A percentile compares a stretch with the other conserved stretches of the same genome.
These are phyloP conservation scores for Protomyctophum bolini DNA, from an alignment of 2,113 vertebrate species.

Conservation along the genomic window DNA sequence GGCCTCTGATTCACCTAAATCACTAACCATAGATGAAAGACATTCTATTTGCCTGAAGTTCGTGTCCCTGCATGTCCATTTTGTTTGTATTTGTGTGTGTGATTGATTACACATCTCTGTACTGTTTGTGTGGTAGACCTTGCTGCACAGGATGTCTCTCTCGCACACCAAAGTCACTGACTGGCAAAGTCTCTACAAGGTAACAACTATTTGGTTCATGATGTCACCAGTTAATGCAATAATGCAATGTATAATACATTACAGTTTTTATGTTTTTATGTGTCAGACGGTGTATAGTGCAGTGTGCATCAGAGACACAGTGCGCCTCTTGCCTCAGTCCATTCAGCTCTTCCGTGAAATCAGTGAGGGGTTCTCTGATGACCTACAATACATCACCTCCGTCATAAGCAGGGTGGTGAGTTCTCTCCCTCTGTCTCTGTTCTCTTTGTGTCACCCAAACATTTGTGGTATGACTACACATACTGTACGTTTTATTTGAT, in stretches of 20 bases:
- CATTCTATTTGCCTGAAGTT: background rate
- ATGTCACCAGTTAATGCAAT: too few species aligned
- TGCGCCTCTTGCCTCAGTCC: conserved; percentile 83
- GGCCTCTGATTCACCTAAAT: background rate
- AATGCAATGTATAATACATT: background rate
- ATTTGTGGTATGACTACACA: too few species aligned
- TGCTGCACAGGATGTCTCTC: conserved; percentile 91
- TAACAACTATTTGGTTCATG: conserved; percentile 25
- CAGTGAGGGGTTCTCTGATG: conserved; percentile 86
- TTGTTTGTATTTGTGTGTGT: background rate
- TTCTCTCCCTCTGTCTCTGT: background rate
- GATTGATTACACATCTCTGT: conserved; percentile 29
- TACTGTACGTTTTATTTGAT: background rate
- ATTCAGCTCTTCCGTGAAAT: conserved; percentile 90
- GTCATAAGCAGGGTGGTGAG: conserved; percentile 90
- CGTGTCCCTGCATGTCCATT: background rate
- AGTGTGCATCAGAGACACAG: conserved; percentile 88
- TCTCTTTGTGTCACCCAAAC: background rate
- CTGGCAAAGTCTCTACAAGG: conserved; percentile 94
- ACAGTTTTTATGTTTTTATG: conserved; percentile 17
- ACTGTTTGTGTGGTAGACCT: conserved; percentile 69
- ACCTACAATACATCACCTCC: conserved; percentile 86
- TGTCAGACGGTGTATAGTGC: conserved; percentile 86
- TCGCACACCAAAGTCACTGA: conserved; percentile 89
- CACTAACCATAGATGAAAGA: background rate